Base-by-base conservation (phyloP, 2,113 vertebrate species). In the Butastur rufipennis region DNA sequence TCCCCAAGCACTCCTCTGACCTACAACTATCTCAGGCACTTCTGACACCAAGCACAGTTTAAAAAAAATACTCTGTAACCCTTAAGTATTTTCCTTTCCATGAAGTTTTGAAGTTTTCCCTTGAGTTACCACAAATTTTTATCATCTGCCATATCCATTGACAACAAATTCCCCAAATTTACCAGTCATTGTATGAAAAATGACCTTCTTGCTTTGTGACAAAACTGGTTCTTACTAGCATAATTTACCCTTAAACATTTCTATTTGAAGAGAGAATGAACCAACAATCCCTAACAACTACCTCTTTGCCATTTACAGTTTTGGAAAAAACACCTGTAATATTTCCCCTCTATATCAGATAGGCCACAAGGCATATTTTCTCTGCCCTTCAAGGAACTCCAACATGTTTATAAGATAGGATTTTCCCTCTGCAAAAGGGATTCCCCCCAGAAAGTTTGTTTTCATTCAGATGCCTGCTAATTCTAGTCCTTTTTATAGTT, bases 381-480 rank as follows among this genome's bases (percentile, higher is more conserved):
- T 81, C 10, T 34, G 55, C 25, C 20, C 20, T 71, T 59, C n/a
- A 43, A 50, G 21, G 20, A 73, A 58, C 26, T 43, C 26, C 10
- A 82, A 8, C 17, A 48, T 17, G 11, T n/a, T 87, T 62, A 45
- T 47, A 36, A 75, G 43, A 34, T 1, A 34, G 6, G 10, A 4
- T 55, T 63, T 93, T 90, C 26, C 4, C 20, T 36, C 31, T 77
- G 34, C 7, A 47, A 86, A 88, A 79, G 13, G 8, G 12, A 61
- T 73, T 47, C 8, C 3, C 8, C 23, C 6, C 9, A 3, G 3
- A 4, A 72, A 67, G 3, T 9, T 32, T 8, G 5, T 3, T 47
- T 88, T 68, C 18, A 31, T 25, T 88, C 40, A 82, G 8, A 43
- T 22, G 10, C 31, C n/a, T 82, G 11, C 13, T 84, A 66, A 84